These are phyloP conservation scores for Drosophila persimilis DNA, from an alignment of 1,140 invertebrate genomes.

Conservation along the genomic window DNA sequence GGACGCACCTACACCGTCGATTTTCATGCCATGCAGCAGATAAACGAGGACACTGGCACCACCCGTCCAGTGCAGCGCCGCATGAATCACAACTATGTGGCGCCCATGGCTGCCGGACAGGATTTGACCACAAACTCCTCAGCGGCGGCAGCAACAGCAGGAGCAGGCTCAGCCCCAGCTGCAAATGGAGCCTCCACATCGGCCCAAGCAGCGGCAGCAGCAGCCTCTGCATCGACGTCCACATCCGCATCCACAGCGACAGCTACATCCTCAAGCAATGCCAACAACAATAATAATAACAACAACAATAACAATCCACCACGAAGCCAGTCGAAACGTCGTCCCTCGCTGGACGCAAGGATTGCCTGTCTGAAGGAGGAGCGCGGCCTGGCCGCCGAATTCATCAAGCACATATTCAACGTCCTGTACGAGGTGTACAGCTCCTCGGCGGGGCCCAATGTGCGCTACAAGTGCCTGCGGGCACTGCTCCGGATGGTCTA, in stretches of 20 bases:
- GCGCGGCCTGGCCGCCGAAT: constrained; percentile 88
- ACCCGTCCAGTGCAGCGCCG: constrained; percentile 93
- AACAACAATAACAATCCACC: constrained; percentile 37
- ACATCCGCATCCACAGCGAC: constrained; percentile 13
- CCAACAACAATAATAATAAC: constrained; percentile 34
- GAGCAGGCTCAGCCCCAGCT: constrained; percentile 20
- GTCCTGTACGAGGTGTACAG: constrained; percentile 98
- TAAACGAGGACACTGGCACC: constrained; percentile 98
- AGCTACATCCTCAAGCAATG: constrained; percentile 35
- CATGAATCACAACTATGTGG: constrained; percentile 81
- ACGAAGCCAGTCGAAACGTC: constrained; percentile 51
- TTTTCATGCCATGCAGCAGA: constrained; percentile 98
- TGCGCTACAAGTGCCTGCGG: constrained; percentile 97
- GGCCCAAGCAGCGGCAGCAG: constrained; percentile 27
- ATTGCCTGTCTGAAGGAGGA: constrained; percentile 87
- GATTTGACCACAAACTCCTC: constrained; percentile 52
- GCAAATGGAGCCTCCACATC: constrained; percentile 44
- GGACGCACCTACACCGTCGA: constrained; percentile 97
- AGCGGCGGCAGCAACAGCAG: constrained; percentile 15
- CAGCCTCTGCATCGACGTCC: constrained; percentile 13
- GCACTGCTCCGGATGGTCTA: constrained; percentile 98
- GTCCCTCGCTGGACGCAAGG: constrained; percentile 85
- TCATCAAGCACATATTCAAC: constrained; percentile 95
- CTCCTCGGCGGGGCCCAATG: constrained; percentile 97
- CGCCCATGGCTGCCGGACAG: constrained; percentile 59